These are phyloP conservation scores for Nipponacmea schrenckii DNA, from an alignment of 2,888 invertebrate species.

Conservation along the genomic window DNA sequence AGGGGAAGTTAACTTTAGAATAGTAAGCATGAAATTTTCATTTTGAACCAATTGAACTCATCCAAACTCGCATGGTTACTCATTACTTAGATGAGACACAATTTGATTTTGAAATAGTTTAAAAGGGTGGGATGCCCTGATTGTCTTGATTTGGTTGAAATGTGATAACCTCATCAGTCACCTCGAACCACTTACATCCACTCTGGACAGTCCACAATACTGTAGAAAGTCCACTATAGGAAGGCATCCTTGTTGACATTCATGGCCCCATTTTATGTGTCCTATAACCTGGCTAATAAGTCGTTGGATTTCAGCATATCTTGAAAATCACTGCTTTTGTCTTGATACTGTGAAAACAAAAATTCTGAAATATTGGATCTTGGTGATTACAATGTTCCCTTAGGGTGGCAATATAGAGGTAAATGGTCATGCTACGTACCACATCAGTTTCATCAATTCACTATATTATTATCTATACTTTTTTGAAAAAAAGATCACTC, in stretches of 20 bases:
- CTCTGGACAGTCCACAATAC: no score
- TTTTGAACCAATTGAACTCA: conserved; percentile 2
- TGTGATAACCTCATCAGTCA: neutral
- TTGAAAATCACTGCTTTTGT: neutral
- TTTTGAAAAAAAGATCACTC: no score
- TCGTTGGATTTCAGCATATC: conserved; percentile 7
- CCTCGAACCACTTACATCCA: no score
- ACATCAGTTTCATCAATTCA: no score
- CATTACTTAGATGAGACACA: neutral
- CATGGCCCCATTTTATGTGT: neutral
- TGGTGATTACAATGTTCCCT: no score
- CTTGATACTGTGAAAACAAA: no score
- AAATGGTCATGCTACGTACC: no score
- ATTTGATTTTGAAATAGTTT: no score
- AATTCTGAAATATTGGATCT: no score
- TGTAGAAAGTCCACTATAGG: neutral
- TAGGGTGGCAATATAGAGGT: no score
- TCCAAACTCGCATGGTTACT: neutral
- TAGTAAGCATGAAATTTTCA: conserved; percentile 1
- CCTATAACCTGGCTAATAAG: neutral
- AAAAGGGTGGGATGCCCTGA: neutral
- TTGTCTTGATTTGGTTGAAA: conserved; percentile 5
- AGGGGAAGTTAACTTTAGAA: conserved; percentile 1
- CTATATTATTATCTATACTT: no score
- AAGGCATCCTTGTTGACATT: conserved; percentile 6